Base-by-base conservation (phyloP, 1,140 invertebrate species). In the Bombyx mandarina region DNA sequence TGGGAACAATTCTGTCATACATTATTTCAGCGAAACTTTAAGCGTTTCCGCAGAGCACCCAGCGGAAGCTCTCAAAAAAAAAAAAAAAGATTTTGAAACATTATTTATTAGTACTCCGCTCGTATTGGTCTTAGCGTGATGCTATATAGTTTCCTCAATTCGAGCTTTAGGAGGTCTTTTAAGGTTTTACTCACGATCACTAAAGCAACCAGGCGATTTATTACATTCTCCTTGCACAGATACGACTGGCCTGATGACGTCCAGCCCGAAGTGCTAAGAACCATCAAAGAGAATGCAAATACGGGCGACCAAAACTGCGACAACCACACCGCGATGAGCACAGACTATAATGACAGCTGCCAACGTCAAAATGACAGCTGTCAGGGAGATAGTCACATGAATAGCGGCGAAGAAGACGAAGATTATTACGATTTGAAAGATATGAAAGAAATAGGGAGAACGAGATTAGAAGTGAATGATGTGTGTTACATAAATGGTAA, bases 401-500 rank as follows among this genome's bases (percentile, higher is more conserved):
- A 12, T 6, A 55, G 26, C 54, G 35, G 46, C 7, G 47, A 52
- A 22, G 45, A 62, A 8, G 56, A 70, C 10, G 62, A 60, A 10
- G 67, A 69, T 3, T 65, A 68, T 12, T 75, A 76, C 45, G 69
- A 77, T 47, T 46, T 85, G 8, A 72, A 88, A 45, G 75, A 87
- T 63, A 86, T 94, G 62, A 79, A 90, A 46, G 92, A 94, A 77
- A 91, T 91, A 2, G 90, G 90, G 0, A 91, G 93, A 65, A 92
- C 88, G 5, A 85, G 76, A 8, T 88, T 97, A 45, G 85, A 91
- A 22, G 74, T 91, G 0, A 93, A 99, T 71, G 92, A 94, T 56
- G 95, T 99, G 9, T 94, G 94, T 71, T 99, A 99, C 79, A 99
- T 99, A 35, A 98, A 98, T 89, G 97, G 97, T 99, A 87, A 90